Percentiles rank a stretch among this genome's conserved stretches.
Conservation (phyloP, 2,888 invertebrate genomes). For the Chrysina gloriosa region DNA sequence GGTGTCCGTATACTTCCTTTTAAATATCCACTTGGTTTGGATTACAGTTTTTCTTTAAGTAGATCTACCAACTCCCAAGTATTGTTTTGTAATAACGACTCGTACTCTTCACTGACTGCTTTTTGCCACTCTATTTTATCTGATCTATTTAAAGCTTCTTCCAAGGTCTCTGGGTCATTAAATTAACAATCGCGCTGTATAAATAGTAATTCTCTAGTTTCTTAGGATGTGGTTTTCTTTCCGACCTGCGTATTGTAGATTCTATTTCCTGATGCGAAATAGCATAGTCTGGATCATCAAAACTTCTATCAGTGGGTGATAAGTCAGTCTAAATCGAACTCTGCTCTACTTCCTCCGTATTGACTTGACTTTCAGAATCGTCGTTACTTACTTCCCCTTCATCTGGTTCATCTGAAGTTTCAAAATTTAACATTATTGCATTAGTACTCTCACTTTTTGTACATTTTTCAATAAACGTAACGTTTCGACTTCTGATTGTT, state of each 20-base stretch:
- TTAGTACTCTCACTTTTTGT: background rate
- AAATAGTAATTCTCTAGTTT: too few relatives aligned
- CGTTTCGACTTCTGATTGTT: too few relatives aligned
- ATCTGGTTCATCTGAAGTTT: background rate
- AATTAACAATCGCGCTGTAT: too few relatives aligned
- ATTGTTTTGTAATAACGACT: background rate
- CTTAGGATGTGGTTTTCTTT: background rate
- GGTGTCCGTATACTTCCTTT: background rate
- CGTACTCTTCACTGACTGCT: constrained; percentile 3
- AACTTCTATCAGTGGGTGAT: too few relatives aligned
- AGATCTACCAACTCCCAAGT: background rate
- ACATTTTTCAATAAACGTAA: constrained; percentile 42
- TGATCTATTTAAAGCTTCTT: constrained; percentile 3
- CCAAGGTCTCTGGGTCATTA: background rate
- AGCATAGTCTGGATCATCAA: too few relatives aligned
- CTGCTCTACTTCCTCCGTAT: background rate
- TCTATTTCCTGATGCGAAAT: too few relatives aligned
- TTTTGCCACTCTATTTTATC: background rate
- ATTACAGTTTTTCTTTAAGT: background rate
- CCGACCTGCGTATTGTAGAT: background rate
- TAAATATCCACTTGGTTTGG: constrained; percentile 7
- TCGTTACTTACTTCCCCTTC: constrained; percentile 3
- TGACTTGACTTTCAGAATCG: too few relatives aligned
- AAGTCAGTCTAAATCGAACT: background rate
- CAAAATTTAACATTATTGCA: background rate